Base-by-base conservation (phyloP, 64 coral and sea anemone species). In the Montipora capricornis region DNA sequence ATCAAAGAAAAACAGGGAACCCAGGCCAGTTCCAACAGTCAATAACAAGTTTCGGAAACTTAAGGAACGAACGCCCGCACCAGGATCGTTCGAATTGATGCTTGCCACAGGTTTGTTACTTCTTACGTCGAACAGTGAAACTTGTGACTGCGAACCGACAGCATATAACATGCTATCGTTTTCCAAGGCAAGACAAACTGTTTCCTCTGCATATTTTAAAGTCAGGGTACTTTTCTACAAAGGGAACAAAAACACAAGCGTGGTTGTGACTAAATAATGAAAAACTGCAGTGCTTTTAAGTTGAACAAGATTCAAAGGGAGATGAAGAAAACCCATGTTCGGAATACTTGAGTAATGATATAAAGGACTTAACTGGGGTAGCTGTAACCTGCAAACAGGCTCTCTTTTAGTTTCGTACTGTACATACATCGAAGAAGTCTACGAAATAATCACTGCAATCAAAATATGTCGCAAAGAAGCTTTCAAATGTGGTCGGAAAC, bases 21-120 rank as follows among this genome's bases (percentile, higher is more conserved):
- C 98, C 22, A 78, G 89, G 0, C 98, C 98, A 20, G 98, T 96
- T 1, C 98, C 98, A 44, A 99, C 90, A 10, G 98, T 99, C 9
- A 99, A 85, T 55, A 99, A 37, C 6, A 87, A 67, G 61, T 99
- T 84, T 37, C 91, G 87, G 68, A 99, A 99, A 64, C 89, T 94
- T 58, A 99, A 75, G 20, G 98, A 99, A 80, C 98, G 95, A 22
- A 99, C 95, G 70, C 98, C 97, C 82, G 97, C 97, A 22, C 95
- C 97, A 83, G 86, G 88, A 16, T 99, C 97, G 70, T 76, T 83
- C 3, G 97, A 95, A 15, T 74, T 47, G 20, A 99, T 89, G 57
- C 75, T 83, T 16, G 82, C 88, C 4, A 99, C 84, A 53, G 48
- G 57, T 47, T 92, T 94, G 6, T 46, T 68, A 74, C 84, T 80